A percentile compares a stretch with the other conserved stretches of the same genome.
These are phyloP conservation scores for Clitarchus hookeri DNA, from an alignment of 2,888 invertebrate genomes.

Conservation along the genomic window DNA sequence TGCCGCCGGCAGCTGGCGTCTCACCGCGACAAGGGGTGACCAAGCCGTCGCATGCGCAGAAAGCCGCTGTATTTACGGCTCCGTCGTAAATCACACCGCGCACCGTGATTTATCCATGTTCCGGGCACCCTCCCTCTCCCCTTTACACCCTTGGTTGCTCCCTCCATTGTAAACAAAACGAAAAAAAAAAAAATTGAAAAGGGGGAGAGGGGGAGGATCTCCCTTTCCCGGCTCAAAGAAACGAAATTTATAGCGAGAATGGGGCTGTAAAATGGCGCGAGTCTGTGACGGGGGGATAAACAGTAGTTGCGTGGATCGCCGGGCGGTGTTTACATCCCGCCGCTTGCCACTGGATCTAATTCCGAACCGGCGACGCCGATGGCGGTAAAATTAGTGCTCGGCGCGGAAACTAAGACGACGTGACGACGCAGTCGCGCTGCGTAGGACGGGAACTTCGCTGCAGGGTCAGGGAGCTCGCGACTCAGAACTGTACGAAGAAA, in stretches of 20 bases:
- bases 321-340: not conserved
- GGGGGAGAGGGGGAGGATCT: constrained; percentile 33
- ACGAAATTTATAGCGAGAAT: constrained; percentile 32
- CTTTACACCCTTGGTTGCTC: not conserved
- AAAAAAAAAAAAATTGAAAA: not conserved
- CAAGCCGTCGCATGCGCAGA: not conserved
- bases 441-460: too few relatives aligned
- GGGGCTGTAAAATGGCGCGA: not conserved
- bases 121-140: not conserved
- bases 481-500: too few relatives aligned
- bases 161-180: not conserved
- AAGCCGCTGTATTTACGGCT: not conserved
- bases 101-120: not conserved
- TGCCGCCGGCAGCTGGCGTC: too few relatives aligned
- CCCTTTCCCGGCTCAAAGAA: constrained; percentile 32
- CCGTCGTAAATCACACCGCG: not conserved
- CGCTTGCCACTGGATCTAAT: too few relatives aligned
- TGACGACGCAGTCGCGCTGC: not conserved
- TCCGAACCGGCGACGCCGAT: not conserved
- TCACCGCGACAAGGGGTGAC: too few relatives aligned
- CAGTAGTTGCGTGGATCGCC: not conserved
- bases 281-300: not conserved
- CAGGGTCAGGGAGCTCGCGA: too few relatives aligned
- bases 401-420: not conserved
- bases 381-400: not conserved